Base-by-base conservation (phyloP, 2,113 vertebrate genomes). In the Amazona vittata region DNA sequence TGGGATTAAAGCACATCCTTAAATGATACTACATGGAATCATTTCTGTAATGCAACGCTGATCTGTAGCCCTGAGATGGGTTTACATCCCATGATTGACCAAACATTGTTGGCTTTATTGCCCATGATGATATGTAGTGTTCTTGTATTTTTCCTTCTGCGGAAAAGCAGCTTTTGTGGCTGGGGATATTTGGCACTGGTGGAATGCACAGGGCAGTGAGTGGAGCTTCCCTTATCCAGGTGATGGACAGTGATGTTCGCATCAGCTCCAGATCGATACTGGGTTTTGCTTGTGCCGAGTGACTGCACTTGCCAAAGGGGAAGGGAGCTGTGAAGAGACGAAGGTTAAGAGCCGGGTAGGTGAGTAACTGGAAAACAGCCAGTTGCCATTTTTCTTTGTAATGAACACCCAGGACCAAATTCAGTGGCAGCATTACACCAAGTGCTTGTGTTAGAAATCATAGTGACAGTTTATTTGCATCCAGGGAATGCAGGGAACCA, bases 61-160 rank as follows among this genome's bases (percentile, higher is more conserved):
- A 89, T 78, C 67, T 82, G 77, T 64, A 90, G 79, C 94, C 88
- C 90, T 25, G 71, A 53, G 68, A 92, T 82, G 39, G 63, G 44
- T 88, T 93, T 92, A 24, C 80, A 75, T 84, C 83, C 77, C 89
- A 6, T 50, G 86, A 17, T 65, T 96, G 94, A 87, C 94, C 94
- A 95, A 89, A 96, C 93, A 24, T 14, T 12, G 77, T 74, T 84
- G 87, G 20, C 19, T 94, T 93, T 87, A 93, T 79, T 73, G 67
- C 74, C 62, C 55, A 1, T n/a, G 50, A 64, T 85, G 80, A n/a
- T 62, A 55, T 20, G 62, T 59, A 26, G 8, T 0, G 5, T 74
- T 63, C 53, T 15, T 1, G 1, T 25, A 4, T 65, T 86, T 88
- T 13, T 35, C 6, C 18, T 62, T 16, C 43, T 16, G 29, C 11